Conservation (phyloP, 2,797 vertebrate genomes). For the Clarias pachynema region DNA sequence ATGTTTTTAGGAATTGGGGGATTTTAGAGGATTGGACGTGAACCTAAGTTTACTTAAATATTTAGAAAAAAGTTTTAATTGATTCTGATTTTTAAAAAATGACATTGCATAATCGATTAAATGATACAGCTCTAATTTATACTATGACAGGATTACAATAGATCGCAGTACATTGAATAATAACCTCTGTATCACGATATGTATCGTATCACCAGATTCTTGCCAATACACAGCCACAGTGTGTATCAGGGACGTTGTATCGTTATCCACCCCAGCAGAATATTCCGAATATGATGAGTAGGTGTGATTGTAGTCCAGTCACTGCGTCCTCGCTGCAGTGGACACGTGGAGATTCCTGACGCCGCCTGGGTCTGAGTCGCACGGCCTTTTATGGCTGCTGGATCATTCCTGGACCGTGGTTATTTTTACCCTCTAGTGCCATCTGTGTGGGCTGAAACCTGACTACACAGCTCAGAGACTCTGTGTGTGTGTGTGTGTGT, state of each 20-base stretch:
- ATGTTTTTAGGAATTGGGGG: too few species aligned
- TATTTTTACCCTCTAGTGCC: conserved; percentile 48
- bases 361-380: background rate
- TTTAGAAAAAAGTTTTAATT: too few species aligned
- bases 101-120: too few species aligned
- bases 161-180: background rate
- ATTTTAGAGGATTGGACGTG: too few species aligned
- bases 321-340: background rate
- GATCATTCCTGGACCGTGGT: conserved; percentile 14
- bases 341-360: conserved; percentile 28
- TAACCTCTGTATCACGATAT: background rate
- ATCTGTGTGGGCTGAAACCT: conserved; percentile 43
- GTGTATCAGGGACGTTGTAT: background rate
- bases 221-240: background rate
- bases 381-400: conserved; percentile 47
- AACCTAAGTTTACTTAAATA: too few species aligned
- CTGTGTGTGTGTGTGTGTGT: conserved; percentile 11
- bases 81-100: too few species aligned
- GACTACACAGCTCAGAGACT: conserved; percentile 8
- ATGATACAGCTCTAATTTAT: too few species aligned
- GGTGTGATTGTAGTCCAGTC: background rate
- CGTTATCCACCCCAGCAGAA: background rate
- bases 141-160: background rate
- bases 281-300: background rate
- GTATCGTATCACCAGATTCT: background rate